These are phyloP conservation scores for Aphelenchoides avenae DNA, from an alignment of 1,140 invertebrate species.

Conservation along the genomic window DNA sequence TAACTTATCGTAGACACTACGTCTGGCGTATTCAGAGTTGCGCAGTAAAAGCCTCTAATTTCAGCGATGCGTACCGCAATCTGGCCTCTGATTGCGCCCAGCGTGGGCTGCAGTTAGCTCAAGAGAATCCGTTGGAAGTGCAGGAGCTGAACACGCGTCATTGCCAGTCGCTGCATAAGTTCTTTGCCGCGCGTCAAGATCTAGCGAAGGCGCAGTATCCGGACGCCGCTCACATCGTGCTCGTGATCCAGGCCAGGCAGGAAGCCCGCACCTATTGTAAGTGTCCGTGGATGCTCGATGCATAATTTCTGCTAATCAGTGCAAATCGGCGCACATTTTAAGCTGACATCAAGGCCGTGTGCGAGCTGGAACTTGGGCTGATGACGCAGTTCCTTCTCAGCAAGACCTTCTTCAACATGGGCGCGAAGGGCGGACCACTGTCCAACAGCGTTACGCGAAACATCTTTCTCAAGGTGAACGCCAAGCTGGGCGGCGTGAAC, in stretches of 20 bases:
- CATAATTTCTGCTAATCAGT: not conserved
- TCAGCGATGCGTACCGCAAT: too few species aligned
- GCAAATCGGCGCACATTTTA: too few species aligned
- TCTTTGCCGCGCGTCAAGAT: not conserved
- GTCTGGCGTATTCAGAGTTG: too few species aligned
- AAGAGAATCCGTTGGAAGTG: too few species aligned
- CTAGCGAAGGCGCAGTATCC: not conserved
- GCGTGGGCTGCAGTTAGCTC: too few species aligned
- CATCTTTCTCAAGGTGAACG: slow-evolving; percentile 19
- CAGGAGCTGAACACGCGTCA: too few species aligned
- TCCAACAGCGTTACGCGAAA: slow-evolving; percentile 13
- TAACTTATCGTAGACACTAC: too few species aligned
- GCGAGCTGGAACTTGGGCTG: slow-evolving; percentile 10
- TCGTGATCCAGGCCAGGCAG: slow-evolving; percentile 1
- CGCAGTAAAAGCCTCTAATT: too few species aligned
- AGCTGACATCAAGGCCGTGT: slow-evolving; percentile 12
- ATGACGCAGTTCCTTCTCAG: slow-evolving; percentile 9
- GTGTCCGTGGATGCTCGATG: not conserved
- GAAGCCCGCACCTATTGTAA: not conserved
- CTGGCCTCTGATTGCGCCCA: too few species aligned
- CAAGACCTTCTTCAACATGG: slow-evolving; percentile 19
- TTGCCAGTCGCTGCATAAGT: too few species aligned
- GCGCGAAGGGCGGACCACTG: not conserved
- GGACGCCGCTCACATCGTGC: not conserved
- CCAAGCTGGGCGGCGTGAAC: slow-evolving; percentile 22